Conservation (phyloP, 1,140 invertebrate genomes). For the Drosophila gunungcola region DNA sequence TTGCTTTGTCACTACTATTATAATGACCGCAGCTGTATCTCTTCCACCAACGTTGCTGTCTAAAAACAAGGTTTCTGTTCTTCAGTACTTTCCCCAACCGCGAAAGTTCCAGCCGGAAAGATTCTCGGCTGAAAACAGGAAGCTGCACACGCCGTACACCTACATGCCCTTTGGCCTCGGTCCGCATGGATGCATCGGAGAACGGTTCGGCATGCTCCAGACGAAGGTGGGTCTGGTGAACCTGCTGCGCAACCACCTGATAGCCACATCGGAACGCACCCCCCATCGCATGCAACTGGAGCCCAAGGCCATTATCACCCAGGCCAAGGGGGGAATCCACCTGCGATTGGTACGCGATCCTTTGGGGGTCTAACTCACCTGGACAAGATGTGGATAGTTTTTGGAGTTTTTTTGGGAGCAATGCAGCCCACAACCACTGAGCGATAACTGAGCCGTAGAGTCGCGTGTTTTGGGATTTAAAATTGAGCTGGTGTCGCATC, state of each 20-base stretch:
- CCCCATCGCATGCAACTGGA: constrained; percentile 64
- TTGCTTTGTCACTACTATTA: too few species aligned
- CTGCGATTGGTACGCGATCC: constrained; percentile 73
- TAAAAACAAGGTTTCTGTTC: too few species aligned
- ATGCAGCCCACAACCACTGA: constrained; percentile 35
- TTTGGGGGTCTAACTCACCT: constrained; percentile 48
- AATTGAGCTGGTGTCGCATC: constrained; percentile 49
- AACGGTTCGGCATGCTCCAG: constrained; percentile 73
- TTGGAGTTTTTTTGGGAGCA: background rate
- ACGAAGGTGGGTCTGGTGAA: constrained; percentile 74
- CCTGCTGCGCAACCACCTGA: constrained; percentile 71
- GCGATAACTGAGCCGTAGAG: constrained; percentile 45
- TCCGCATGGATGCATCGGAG: constrained; percentile 91
- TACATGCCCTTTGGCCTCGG: constrained; percentile 93
- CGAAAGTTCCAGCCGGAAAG: constrained; percentile 88
- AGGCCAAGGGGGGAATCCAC: constrained; percentile 71
- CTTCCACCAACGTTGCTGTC: background rate
- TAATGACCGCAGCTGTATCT: background rate
- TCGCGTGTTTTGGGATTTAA: constrained; percentile 66
- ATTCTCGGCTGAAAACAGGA: constrained; percentile 86
- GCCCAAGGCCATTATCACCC: constrained; percentile 71
- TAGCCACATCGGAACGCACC: constrained; percentile 64
- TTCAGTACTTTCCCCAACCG: constrained; percentile 88
- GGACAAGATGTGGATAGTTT: background rate
- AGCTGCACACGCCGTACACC: constrained; percentile 85